Evolutionary conservation across 1,140 invertebrate species (phyloP), one percentile per base, ranked within the genome.

Genomic region (Drosophila tsacasi): DNA sequence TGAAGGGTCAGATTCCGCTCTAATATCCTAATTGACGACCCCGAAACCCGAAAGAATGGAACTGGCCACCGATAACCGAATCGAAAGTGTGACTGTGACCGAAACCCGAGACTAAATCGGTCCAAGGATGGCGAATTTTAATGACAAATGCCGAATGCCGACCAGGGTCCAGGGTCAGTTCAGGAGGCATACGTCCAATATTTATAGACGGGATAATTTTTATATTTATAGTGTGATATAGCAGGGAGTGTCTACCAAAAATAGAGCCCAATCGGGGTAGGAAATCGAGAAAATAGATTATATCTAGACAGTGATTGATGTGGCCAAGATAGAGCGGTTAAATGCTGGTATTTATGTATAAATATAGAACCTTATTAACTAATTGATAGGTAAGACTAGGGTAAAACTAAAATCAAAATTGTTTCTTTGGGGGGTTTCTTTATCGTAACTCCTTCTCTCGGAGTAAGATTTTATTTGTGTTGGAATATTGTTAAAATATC

Each of bases 1-100:
- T n/a, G 66, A 52, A 55, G 40, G 52, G 61, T 65, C 73, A 27
- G 30, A 75, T 59, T 27, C 73, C 25, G 72, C 32, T 58, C 47
- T 52, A 76, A 76, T 66, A 59, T 76, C 73, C 73, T 76, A 76
- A 76, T 76, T 76, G 74, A 76, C 69, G 69, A 73, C 19, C 30
- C 67, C 46, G 42, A 49, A 35, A 4, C 49, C 25, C 17, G 10
- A 30, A 37, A 10, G 21, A 5, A 73, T 25, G 3, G 35, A 39
- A 37, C 35, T 37, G 35, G 35, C 13, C 35, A 37, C 35, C 5
- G 35, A 58, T 21, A 27, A 35, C 32, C 4, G 54, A 21, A 30
- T 21, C 19, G 40, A 35, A 13, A 52, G 54, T 60, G 54, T 42
- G 58, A 42, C 66, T 52, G 35, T 68, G 46, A 68, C 66, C 8